Evolutionary conservation across 2,888 invertebrate genomes (phyloP).

Genomic region (Luperina nickerlii): DNA sequence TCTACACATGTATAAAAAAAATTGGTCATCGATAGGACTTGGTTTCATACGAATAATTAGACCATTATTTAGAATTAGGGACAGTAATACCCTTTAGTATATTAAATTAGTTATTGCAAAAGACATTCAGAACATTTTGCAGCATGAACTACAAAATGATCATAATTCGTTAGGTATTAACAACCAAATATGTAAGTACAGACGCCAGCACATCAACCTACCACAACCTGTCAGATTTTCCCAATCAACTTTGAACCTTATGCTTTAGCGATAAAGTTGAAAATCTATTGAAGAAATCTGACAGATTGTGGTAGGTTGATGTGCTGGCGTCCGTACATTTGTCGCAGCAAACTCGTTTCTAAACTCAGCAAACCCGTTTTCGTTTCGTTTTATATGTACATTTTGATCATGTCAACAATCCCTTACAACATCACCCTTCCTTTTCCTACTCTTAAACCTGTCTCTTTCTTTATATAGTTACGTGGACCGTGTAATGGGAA

Average conservation of each 20-base stretch:
- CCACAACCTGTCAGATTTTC: too few species aligned
- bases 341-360: not conserved
- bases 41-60: not conserved
- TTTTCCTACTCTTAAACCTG: not conserved
- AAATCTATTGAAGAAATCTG: too few species aligned
- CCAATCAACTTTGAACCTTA: too few species aligned
- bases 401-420: not conserved
- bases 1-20: too few species aligned
- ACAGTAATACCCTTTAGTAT: not conserved
- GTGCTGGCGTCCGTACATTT: too few species aligned
- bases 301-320: too few species aligned
- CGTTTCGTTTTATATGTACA: not conserved
- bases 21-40: not conserved
- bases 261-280: too few species aligned
- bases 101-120: not conserved
- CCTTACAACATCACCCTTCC: not conserved
- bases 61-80: not conserved
- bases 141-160: not conserved
- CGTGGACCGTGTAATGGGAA: conserved; percentile 68
- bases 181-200: too few species aligned
- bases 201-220: too few species aligned
- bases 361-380: not conserved
- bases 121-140: not conserved
- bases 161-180: not conserved
- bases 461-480: conserved; percentile 44